These are phyloP conservation scores for Limnephilus lunatus DNA, from an alignment of 2,888 invertebrate genomes.

Conservation along the genomic window DNA sequence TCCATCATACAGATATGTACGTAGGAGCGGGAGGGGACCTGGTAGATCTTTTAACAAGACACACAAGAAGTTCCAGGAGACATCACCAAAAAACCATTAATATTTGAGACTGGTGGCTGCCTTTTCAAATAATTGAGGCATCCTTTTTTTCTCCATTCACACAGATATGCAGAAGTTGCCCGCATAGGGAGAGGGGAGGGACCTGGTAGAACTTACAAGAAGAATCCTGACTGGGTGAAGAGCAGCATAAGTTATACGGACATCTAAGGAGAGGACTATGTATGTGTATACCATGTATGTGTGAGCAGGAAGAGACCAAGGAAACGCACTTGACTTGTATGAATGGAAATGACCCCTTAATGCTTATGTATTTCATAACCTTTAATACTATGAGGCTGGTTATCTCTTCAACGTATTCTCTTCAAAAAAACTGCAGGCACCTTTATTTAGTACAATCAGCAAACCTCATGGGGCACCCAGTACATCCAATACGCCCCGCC, in stretches of 20 bases:
- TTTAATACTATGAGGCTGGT: neutral
- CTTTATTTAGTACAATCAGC: constrained; percentile 28
- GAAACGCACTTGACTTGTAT: neutral
- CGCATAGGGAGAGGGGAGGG: too few relatives aligned
- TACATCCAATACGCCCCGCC: neutral
- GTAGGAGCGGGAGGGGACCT: too few relatives aligned
- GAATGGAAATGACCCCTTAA: neutral
- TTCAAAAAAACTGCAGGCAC: constrained; percentile 25
- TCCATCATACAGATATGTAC: neutral
- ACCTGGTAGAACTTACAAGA: too few relatives aligned
- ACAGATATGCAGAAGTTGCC: too few relatives aligned
- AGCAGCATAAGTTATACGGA: too few relatives aligned
- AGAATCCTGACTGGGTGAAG: too few relatives aligned
- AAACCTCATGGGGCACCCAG: neutral
- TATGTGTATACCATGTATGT: too few relatives aligned
- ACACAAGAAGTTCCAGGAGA: neutral
- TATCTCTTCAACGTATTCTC: neutral
- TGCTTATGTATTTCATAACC: neutral
- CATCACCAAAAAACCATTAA: neutral
- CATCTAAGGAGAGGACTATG: too few relatives aligned
- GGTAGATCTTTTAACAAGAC: too few relatives aligned
- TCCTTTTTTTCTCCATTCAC: too few relatives aligned
- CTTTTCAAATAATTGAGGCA: too few relatives aligned
- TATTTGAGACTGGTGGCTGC: too few relatives aligned
- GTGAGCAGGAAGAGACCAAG: neutral